phyloP scores from a whole-genome alignment of 2,888 invertebrate genomes.

The Microctonus aethiopoides region DNA sequence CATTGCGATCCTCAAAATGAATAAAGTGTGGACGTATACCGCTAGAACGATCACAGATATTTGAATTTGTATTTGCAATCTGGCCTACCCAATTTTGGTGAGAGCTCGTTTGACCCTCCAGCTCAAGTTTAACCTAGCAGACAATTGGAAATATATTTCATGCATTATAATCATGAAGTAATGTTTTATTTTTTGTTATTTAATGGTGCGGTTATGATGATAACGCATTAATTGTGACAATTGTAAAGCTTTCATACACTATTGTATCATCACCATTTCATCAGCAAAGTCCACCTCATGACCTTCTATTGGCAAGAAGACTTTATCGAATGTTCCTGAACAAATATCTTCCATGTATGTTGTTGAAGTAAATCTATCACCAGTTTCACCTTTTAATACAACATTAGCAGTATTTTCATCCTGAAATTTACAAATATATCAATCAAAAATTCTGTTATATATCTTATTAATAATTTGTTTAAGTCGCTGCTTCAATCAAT shows the following conservation, averaged over 20 bases:
- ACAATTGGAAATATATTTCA: conserved; percentile 2
- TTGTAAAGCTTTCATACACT: conserved; percentile 21
- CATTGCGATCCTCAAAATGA: background rate
- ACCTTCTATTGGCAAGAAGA: conserved; percentile 61
- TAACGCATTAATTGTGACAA: background rate
- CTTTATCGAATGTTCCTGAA: conserved; percentile 61
- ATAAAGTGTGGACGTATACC: background rate
- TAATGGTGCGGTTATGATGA: background rate
- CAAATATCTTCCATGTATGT: conserved; percentile 65
- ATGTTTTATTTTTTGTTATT: background rate
- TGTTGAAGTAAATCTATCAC: conserved; percentile 55
- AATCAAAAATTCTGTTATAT: background rate
- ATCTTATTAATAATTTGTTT: background rate
- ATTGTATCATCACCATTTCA: conserved; percentile 58
- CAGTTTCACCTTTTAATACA: conserved; percentile 61
- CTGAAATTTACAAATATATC: conserved; percentile 37
- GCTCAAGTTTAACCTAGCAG: conserved; percentile 59
- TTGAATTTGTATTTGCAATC: conserved; percentile 43
- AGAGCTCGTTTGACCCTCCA: conserved; percentile 56
- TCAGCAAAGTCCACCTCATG: conserved; percentile 62
- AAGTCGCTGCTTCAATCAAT: background rate
- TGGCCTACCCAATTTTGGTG: conserved; percentile 61
- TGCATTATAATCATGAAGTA: background rate
- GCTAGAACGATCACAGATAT: conserved; percentile 4
- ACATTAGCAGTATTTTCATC: conserved; percentile 63